These are phyloP conservation scores for Metaphire vulgaris DNA, from an alignment of 1,140 invertebrate genomes.

Conservation along the genomic window DNA sequence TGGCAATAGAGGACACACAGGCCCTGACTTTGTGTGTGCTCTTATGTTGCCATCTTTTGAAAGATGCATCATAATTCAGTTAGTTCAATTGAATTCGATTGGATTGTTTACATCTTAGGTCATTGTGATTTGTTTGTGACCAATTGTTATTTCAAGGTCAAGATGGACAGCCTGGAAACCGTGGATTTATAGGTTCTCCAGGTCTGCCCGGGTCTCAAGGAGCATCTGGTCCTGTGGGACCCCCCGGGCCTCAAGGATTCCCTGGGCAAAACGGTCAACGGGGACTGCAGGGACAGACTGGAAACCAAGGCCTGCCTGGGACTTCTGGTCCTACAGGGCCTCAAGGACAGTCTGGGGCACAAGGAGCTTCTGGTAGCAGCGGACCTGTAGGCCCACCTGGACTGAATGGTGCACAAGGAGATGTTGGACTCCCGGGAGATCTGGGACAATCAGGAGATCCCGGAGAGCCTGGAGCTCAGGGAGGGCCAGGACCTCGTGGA, in stretches of 20 bases:
- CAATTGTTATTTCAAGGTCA: constrained; percentile 58
- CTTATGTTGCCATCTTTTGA: too few species aligned
- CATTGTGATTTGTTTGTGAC: too few species aligned
- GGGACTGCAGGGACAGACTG: constrained; percentile 13
- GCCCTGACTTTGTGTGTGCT: too few species aligned
- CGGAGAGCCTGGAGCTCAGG: constrained; percentile 3
- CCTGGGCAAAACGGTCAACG: constrained; percentile 18
- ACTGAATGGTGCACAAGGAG: constrained; percentile 19
- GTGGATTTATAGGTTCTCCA: constrained; percentile 4
- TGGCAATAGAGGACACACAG: too few species aligned
- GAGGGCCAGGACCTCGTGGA: constrained; percentile 14
- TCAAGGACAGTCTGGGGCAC: neutral
- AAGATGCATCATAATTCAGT: too few species aligned
- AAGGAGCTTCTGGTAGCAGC: constrained; percentile 17
- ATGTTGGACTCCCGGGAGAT: constrained; percentile 15
- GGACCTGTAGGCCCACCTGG: constrained; percentile 18
- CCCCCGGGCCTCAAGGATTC: constrained; percentile 33
- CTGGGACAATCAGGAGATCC: neutral
- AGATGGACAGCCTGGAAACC: constrained; percentile 61
- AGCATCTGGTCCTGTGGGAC: constrained; percentile 56
- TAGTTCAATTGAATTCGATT: too few species aligned
- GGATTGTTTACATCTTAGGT: too few species aligned
- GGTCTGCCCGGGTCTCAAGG: neutral
- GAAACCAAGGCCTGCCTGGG: neutral
- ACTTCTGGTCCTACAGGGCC: constrained; percentile 18